Evolutionary conservation across 2,113 vertebrate species (phyloP), one percentile per base, ranked within the genome.

Genomic region (Lynx canadensis): DNA sequence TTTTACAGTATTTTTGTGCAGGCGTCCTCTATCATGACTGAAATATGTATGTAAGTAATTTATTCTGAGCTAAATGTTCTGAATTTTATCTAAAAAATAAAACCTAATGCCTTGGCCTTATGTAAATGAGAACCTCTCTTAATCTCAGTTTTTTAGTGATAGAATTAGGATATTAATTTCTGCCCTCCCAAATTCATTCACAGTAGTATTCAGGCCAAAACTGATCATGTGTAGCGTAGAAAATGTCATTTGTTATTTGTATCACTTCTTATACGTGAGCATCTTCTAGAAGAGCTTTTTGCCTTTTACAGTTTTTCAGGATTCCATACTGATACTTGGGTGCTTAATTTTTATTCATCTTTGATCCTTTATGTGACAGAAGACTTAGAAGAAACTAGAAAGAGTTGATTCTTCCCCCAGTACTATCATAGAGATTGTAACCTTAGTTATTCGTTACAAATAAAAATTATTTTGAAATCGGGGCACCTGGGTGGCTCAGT

Each of bases 381-480:
- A 8, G 15, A 94, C 36, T 93, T 52, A 52, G 63, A 50, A 94
- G 6, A 91, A 92, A 80, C 57, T 21, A 73, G 38, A 78, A 57
- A 73, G 78, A 65, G 4, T 33, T 74, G 7, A 90, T 78, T 80
- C 36, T 79, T 74, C 38, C 41, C 25, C 69, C 74, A 25, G 5
- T 12, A 86, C 6, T 10, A 18, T n/a, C 81, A 48, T 23, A 55
- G 25, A 79, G 3, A 63, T 8, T 80, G 33, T 45, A 45, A 76
- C 19, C 13, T 91, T 65, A 66, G 27, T 12, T 89, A 33, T 80
- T 92, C 38, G 4, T 80, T 74, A 89, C 13, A 95, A 86, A 83
- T 80, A 73, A 92, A 81, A 82, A 68, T 55, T 55, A 81, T 91
- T 97, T 78, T 96, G 31, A 97, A 92, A 79, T 82, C 60, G 7